phyloP scores from a whole-genome alignment of 2,797 vertebrate genomes.

The Atherinosoma microstoma region DNA sequence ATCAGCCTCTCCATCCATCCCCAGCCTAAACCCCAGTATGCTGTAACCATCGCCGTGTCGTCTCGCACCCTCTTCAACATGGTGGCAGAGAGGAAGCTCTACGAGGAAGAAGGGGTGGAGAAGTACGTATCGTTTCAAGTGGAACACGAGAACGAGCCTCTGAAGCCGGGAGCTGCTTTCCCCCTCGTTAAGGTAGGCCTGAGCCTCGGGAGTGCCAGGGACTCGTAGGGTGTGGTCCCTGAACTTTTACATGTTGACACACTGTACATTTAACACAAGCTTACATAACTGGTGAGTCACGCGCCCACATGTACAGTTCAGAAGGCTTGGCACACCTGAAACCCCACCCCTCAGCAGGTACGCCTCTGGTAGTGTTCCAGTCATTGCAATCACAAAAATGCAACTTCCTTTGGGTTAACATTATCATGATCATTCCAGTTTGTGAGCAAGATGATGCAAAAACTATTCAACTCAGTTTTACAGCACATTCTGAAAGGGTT shows the following conservation, averaged over 20 bases:
- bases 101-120: slow-evolving; percentile 89
- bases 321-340: neutral
- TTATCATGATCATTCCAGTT: too few species aligned
- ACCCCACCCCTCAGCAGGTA: slow-evolving; percentile 1
- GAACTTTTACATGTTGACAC: neutral
- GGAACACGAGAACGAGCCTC: slow-evolving; percentile 86
- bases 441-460: too few species aligned
- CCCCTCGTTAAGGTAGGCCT: slow-evolving; percentile 91
- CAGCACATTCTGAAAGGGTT: too few species aligned
- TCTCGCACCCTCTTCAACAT: slow-evolving; percentile 93
- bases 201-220: neutral
- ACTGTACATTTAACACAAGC: neutral
- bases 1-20: neutral
- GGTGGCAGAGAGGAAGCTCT: slow-evolving; percentile 88
- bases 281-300: too few species aligned
- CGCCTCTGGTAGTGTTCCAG: neutral
- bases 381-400: too few species aligned
- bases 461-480: too few species aligned
- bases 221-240: slow-evolving; percentile 20
- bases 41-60: slow-evolving; percentile 93
- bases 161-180: slow-evolving; percentile 89
- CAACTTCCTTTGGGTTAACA: too few species aligned
- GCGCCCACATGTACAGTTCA: neutral
- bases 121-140: slow-evolving; percentile 90
- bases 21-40: slow-evolving; percentile 90